These are phyloP conservation scores for Palythoa heliodiscus DNA, from an alignment of 92 coral and sea anemone species.

Conservation along the genomic window DNA sequence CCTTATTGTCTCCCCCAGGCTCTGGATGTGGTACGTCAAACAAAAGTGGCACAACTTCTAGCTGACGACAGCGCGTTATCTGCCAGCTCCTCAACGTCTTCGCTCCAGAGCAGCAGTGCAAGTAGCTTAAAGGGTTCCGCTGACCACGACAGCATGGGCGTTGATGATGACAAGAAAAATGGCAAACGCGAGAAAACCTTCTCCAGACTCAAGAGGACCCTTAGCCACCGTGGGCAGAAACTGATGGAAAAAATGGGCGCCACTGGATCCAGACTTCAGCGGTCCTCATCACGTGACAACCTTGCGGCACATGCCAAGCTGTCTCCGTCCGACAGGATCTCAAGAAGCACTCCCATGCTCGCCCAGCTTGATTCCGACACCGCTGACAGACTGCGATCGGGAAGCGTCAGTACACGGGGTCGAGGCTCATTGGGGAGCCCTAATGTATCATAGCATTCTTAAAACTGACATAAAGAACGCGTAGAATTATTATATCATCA, in stretches of 20 bases:
- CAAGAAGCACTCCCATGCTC: constrained; percentile 97
- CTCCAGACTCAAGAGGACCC: constrained; percentile 91
- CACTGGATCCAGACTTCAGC: constrained; percentile 92
- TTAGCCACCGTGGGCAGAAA: constrained; percentile 97
- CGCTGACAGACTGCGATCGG: constrained; percentile 69
- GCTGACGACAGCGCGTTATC: constrained; percentile 86
- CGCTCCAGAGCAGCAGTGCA: constrained; percentile 75
- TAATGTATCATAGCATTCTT: not conserved
- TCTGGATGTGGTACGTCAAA: constrained; percentile 96
- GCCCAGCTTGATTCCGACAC: constrained; percentile 79
- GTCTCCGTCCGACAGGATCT: constrained; percentile 92
- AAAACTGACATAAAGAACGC: not conserved
- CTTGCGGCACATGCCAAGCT: constrained; percentile 97
- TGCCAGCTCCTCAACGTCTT: constrained; percentile 78
- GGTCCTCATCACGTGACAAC: constrained; percentile 99
- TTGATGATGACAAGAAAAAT: constrained; percentile 87
- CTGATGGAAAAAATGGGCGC: constrained; percentile 99
- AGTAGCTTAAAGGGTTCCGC: constrained; percentile 57
- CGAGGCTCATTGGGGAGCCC: constrained; percentile 39
- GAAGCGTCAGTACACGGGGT: constrained; percentile 61
- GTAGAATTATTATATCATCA: not conserved
- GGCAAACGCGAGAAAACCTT: constrained; percentile 98
- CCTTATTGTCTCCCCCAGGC: constrained; percentile 71
- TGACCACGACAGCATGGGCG: constrained; percentile 65
- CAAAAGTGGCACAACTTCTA: constrained; percentile 95